Conservation (phyloP, 2,113 vertebrate genomes). For the Motacilla alba region DNA sequence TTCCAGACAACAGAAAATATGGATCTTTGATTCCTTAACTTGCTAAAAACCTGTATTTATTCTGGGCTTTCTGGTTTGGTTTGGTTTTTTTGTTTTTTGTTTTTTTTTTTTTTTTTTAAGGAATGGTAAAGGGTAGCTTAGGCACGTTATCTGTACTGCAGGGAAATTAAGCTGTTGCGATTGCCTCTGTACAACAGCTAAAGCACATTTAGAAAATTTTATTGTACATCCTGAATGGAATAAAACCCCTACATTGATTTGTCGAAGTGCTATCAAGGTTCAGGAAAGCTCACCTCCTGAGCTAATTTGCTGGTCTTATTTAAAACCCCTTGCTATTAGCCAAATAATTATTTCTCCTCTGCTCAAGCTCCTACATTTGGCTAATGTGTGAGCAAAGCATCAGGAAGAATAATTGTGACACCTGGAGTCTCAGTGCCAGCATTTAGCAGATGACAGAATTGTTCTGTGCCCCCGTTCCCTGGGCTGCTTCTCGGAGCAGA, state of each 20-base stretch:
- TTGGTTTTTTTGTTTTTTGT: neutral
- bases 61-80: neutral
- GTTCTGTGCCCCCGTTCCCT: neutral
- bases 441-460: neutral
- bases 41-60: neutral
- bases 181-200: neutral
- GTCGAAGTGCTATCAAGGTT: neutral
- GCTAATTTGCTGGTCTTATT: neutral
- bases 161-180: neutral
- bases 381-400: neutral
- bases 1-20: neutral
- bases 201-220: neutral
- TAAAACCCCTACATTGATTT: neutral
- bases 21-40: neutral
- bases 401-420: neutral
- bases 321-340: neutral
- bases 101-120: accelerated
- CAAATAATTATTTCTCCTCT: neutral
- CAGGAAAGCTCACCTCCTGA: neutral
- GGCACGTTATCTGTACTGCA: neutral
- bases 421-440: neutral
- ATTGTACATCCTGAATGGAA: neutral
- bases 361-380: neutral
- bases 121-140: neutral
- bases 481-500: neutral